These are phyloP conservation scores for Ictidomys tridecemlineatus DNA, from an alignment of 2,113 vertebrate species.

Conservation along the genomic window DNA sequence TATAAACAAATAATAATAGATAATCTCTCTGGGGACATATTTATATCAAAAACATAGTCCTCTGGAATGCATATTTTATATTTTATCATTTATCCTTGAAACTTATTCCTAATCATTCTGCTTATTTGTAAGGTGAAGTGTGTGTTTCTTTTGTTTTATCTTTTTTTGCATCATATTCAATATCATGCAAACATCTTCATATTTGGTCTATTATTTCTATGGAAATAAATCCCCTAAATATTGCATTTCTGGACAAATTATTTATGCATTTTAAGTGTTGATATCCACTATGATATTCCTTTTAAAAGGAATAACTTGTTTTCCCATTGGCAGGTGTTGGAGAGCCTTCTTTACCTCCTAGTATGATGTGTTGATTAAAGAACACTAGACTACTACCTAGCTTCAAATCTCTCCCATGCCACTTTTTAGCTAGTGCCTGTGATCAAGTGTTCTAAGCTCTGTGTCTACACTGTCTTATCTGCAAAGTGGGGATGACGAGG, in stretches of 20 bases:
- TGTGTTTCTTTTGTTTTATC: background rate
- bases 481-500: background rate
- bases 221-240: background rate
- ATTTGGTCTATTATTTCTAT: background rate
- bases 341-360: background rate
- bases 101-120: background rate
- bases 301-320: background rate
- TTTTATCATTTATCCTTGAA: background rate
- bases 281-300: rapidly evolving
- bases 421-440: background rate
- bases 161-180: background rate
- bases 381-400: background rate
- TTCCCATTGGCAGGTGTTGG: background rate
- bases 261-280: background rate
- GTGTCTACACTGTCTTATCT: background rate
- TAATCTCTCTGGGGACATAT: background rate
- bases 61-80: background rate
- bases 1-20: too few relatives aligned
- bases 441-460: background rate
- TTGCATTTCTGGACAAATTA: background rate
- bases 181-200: background rate
- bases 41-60: background rate
- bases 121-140: background rate
- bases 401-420: background rate
- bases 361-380: rapidly evolving